Evolutionary conservation across 2,888 invertebrate genomes (phyloP).

Genomic region (Drosophila atripex): DNA sequence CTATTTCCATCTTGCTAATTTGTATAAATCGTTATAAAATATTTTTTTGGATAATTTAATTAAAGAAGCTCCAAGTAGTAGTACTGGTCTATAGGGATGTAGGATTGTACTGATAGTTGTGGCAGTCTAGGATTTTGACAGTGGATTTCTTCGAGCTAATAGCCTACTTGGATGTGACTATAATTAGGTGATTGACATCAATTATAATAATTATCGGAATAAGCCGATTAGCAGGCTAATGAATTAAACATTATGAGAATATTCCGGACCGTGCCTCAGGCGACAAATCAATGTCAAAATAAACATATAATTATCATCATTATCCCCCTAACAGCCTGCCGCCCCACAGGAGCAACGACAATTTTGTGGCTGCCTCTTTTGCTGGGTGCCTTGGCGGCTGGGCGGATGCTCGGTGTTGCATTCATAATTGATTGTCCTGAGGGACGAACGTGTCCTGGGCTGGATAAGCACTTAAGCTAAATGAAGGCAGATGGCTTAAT

Average conservation of each 20-base stretch:
- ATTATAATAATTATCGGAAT: slow-evolving; percentile 41
- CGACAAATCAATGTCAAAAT: slow-evolving; percentile 55
- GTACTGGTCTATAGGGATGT: neutral
- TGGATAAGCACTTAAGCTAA: slow-evolving; percentile 52
- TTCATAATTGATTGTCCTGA: slow-evolving; percentile 73
- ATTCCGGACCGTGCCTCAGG: slow-evolving; percentile 1
- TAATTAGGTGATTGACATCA: slow-evolving; percentile 38
- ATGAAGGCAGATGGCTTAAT: slow-evolving; percentile 52
- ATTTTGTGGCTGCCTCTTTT: slow-evolving; percentile 13
- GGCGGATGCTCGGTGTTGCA: slow-evolving; percentile 44
- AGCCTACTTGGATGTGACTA: slow-evolving; percentile 19
- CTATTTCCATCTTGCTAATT: slow-evolving; percentile 25
- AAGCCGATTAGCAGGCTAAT: slow-evolving; percentile 59
- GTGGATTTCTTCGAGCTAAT: neutral
- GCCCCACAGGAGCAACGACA: slow-evolving; percentile 3
- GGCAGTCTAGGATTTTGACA: neutral
- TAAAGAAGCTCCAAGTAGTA: neutral
- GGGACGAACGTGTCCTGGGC: slow-evolving; percentile 44
- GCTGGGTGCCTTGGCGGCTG: neutral
- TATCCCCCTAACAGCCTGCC: slow-evolving; percentile 15
- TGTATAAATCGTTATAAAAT: neutral
- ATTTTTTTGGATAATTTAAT: neutral
- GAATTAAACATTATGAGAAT: slow-evolving; percentile 29
- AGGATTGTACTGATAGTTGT: neutral
- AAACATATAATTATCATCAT: slow-evolving; percentile 46